Evolutionary conservation across 2,888 invertebrate genomes (phyloP), one percentile per base, ranked within the genome.

Genomic region (Thymelicus lineola): DNA sequence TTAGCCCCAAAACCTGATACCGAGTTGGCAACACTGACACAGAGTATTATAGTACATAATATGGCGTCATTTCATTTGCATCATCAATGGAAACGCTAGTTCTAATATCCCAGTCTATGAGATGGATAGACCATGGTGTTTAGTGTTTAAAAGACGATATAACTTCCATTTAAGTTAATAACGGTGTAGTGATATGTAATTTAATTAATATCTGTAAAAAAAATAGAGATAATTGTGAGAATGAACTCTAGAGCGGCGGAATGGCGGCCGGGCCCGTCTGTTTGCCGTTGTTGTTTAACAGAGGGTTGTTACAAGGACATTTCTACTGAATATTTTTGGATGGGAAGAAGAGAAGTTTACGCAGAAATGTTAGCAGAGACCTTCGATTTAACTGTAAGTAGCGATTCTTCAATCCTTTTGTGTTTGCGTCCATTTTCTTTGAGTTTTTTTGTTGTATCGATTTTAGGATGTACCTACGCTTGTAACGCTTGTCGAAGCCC

Each of bases 291-390:
- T 85, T 93, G 93, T 77, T 80, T 93, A 3, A 74, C 88, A 0
- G 93, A 93, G 73, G 93, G 93, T 2, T 93, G 93, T 72, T 93
- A 93, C 75, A 93, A 93, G 77, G 93, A 93, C 76, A 92, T 93
- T 81, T 91, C 93, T 46, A 92, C 93, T 14, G 92, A 93, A 85
- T 93, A 93, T 83, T 92, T 93, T 75, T 93, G 93, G 93, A 93
- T 93, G 93, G 93, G 93, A 71, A 91, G 91, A 74, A 82, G 89
- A 55, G 93, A 93, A 82, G 91, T 93, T 42, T 93, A 93, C 74
- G 82, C 88, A 4, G 93, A 93, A 79, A 93, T 93, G 92, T 84
- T 93, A 20, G 77, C 82, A 2, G 88, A 91, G 1, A 87, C 90
- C 14, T 86, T 93, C 15, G 88, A 84, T 73, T 73, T 93, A 20